Base-by-base conservation (phyloP, 2,888 invertebrate genomes). In the Ectemnius lituratus region DNA sequence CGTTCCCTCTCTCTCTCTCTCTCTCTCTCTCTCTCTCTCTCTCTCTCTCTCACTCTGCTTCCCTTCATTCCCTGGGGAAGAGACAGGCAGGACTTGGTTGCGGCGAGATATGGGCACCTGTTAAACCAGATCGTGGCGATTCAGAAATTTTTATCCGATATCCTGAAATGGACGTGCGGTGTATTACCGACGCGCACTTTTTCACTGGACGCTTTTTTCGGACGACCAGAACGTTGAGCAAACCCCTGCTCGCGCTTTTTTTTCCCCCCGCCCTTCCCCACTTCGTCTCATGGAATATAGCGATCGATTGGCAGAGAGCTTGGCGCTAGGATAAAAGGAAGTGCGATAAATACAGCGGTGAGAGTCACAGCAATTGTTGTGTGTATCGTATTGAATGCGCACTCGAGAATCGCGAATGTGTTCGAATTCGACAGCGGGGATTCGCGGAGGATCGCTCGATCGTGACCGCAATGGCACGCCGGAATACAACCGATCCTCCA, bases 391-490 rank as follows among this genome's bases (percentile, higher is more conserved):
- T 52, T 14, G 52, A 52, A 52, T 52, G 52, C 13, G 52, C n/a
- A 1, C 1, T 11, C n/a, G 20, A 70, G 47, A 62, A 58, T 67
- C 64, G 27, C 37, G 37, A 37, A 37, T 68, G 65, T 56, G 59
- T 56, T 5, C 52, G 58, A 58, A 58, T 67, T 69, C 78, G 77
- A 73, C 73, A 57, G 62, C 46, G 62, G 61, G 47, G 63, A 52
- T 52, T 58, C 52, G 69, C n/a, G 73, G 45, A 67, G 69, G 73
- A 78, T 81, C 82, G 80, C 76, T 81, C 76, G 69, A 73, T 71
- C 73, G 49, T 52, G 66, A 76, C 80, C 85, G 76, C 84, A 73
- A 68, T 59, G 76, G 68, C 75, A 52, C 67, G 59, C 69, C 70
- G 75, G 74, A 76, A 4, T 4, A 16, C 70, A 72, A 72, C 74